Base-by-base conservation (phyloP, 2,797 vertebrate species). In the Telmatherina bonti region DNA sequence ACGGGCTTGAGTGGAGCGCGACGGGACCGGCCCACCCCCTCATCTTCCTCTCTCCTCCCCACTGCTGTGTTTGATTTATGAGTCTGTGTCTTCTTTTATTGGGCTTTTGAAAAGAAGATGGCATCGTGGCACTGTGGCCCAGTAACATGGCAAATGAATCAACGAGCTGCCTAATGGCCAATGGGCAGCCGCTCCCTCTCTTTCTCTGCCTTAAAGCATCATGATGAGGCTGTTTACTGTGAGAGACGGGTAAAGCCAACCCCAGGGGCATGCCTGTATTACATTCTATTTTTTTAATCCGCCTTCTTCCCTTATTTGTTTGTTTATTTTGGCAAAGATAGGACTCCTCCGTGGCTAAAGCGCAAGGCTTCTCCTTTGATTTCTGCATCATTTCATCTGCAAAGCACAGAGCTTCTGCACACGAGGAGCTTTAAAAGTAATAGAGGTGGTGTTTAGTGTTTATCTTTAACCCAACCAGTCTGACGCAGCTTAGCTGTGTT, bases 71-170 rank as follows among this genome's bases (percentile, higher is more conserved):
- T 77, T 90, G 91, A 93, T 93, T 93, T 91, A 93, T 55, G 88
- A 85, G 83, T 31, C 2, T 0, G 41, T 69, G 72, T 91, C 84
- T 81, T 71, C 83, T 88, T 92, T 94, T 93, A 94, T 90, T 72
- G 78, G 89, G 90, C 90, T 89, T 47, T 92, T 93, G 85, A 91
- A 91, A 88, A 80, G 91, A 81, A 78, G 88, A 87, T 88, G 90
- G 91, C 91, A 88, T 68, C 26, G 70, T 87, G 87, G 86, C 82
- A 91, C 85, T 86, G 84, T 87, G 62, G 90, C 74, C 75, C 65
- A 54, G 76, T 91, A 91, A 90, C 89, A 88, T 84, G 72, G 77
- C 84, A 87, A 76, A 92, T 93, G 85, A 94, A 93, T 94, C 92
- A 90, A 56, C n/a, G 68, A 54, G 47, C 72, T 68, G 47, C 78